A percentile compares a stretch with the other conserved stretches of the same genome.
Conservation (phyloP, 2,113 vertebrate species). For the Meriones unguiculatus region DNA sequence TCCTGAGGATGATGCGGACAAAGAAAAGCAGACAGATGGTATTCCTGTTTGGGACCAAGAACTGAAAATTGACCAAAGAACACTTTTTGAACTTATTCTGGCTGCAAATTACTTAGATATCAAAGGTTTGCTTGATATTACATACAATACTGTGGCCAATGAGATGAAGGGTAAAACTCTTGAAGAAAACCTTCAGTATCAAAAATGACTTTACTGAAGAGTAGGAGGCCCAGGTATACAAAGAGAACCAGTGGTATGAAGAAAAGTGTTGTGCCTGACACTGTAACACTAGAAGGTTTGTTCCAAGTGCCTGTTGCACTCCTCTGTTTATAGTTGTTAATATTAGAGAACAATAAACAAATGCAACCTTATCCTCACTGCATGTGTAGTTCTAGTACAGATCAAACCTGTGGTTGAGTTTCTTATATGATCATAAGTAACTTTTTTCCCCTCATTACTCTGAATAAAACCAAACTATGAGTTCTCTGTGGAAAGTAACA, state of each 20-base stretch:
- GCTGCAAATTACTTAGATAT: conserved; percentile 99
- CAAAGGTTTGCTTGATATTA: conserved; percentile 99
- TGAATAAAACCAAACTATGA: conserved; percentile 88
- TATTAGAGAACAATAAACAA: conserved; percentile 93
- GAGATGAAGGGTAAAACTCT: conserved; percentile 99
- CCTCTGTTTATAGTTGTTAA: conserved; percentile 99
- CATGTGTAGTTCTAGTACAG: conserved; percentile 89
- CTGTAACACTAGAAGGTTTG: conserved; percentile 92
- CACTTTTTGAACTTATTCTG: conserved; percentile 99
- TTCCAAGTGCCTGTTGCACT: conserved; percentile 97
- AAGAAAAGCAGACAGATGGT: conserved; percentile 99
- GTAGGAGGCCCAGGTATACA: conserved; percentile 99
- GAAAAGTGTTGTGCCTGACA: conserved; percentile 94
- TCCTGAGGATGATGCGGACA: conserved; percentile 99
- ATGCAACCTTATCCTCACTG: conserved; percentile 92
- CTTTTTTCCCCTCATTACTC: conserved; percentile 81
- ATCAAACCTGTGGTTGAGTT: conserved; percentile 82
- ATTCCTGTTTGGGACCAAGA: conserved; percentile 99
- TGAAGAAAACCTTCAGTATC: conserved; percentile 99
- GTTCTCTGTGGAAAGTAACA: conserved; percentile 85
- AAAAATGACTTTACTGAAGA: conserved; percentile 99
- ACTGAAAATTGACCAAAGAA: conserved; percentile 99
- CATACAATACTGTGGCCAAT: conserved; percentile 99
- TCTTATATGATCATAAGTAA: conserved; percentile 86
- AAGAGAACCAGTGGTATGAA: conserved; percentile 99